Conservation (phyloP, 2,888 invertebrate species). For the Pyrrhosoma nymphula region DNA sequence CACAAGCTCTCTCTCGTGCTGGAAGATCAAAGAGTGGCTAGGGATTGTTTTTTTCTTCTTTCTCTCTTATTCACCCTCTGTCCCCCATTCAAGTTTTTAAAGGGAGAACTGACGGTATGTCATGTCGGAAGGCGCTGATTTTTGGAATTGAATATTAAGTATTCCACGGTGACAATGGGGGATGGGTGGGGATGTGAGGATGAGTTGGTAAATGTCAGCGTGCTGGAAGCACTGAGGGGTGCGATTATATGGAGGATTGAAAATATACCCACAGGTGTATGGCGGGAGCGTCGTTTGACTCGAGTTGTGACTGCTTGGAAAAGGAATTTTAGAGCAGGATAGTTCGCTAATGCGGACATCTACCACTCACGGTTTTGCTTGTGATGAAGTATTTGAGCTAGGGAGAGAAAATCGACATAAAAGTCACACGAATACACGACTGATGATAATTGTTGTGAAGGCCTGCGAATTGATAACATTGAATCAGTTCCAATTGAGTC, state of each 20-base stretch:
- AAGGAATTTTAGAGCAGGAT: background rate
- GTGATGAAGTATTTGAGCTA: too few relatives aligned
- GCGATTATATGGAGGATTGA: too few relatives aligned
- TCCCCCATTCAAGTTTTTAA: background rate
- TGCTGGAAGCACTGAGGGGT: too few relatives aligned
- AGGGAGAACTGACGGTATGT: background rate
- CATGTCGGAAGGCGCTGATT: background rate
- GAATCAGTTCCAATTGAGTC: too few relatives aligned
- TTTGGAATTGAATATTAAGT: background rate
- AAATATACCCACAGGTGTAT: too few relatives aligned
- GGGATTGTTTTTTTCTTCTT: background rate
- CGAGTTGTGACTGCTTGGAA: background rate
- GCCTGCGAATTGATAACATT: too few relatives aligned
- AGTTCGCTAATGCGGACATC: background rate
- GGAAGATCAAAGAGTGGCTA: background rate
- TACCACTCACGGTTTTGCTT: too few relatives aligned
- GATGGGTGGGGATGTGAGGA: background rate
- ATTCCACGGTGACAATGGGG: background rate
- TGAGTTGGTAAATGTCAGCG: too few relatives aligned
- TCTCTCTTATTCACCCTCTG: background rate
- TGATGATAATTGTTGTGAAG: too few relatives aligned
- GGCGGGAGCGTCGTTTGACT: background rate
- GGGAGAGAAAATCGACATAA: too few relatives aligned
- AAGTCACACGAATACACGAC: too few relatives aligned
- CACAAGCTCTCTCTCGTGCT: background rate